Conservation (phyloP, 2,888 invertebrate genomes). For the Melanargia galathea region DNA sequence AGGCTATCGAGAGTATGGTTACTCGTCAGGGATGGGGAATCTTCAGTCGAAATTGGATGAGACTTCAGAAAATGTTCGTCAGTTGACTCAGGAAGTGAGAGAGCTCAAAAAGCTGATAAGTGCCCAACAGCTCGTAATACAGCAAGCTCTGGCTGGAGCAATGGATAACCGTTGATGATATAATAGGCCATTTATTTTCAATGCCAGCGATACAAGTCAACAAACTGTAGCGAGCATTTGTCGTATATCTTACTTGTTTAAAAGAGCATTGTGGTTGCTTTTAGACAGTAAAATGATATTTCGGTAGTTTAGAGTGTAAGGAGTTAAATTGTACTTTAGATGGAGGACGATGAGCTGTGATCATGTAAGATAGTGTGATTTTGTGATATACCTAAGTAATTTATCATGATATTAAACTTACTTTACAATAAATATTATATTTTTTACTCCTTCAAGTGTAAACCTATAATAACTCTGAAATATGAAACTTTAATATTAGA, state of each 20-base stretch:
- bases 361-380: conserved; percentile 34
- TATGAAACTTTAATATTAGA: too few relatives aligned
- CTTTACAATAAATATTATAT: conserved; percentile 34
- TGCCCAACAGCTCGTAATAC: conserved; percentile 77
- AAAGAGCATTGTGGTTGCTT: conserved; percentile 56
- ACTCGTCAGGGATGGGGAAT: conserved; percentile 81
- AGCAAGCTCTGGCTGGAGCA: conserved; percentile 73
- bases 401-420: conserved; percentile 42
- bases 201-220: conserved; percentile 78
- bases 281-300: conserved; percentile 44
- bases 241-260: conserved; percentile 56
- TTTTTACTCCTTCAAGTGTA: not conserved
- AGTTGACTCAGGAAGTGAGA: conserved; percentile 85
- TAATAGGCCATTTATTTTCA: conserved; percentile 78
- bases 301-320: conserved; percentile 13
- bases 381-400: conserved; percentile 43
- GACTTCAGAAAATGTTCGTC: conserved; percentile 85
- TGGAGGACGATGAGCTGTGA: conserved; percentile 13
- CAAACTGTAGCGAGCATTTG: conserved; percentile 68
- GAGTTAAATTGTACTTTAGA: conserved; percentile 19
- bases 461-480: too few relatives aligned
- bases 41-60: conserved; percentile 86
- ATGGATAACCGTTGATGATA: conserved; percentile 74
- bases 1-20: conserved; percentile 78
- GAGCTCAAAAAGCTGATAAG: conserved; percentile 84